Base-by-base conservation (phyloP, 2,113 vertebrate species). In the Muntiacus reevesi region DNA sequence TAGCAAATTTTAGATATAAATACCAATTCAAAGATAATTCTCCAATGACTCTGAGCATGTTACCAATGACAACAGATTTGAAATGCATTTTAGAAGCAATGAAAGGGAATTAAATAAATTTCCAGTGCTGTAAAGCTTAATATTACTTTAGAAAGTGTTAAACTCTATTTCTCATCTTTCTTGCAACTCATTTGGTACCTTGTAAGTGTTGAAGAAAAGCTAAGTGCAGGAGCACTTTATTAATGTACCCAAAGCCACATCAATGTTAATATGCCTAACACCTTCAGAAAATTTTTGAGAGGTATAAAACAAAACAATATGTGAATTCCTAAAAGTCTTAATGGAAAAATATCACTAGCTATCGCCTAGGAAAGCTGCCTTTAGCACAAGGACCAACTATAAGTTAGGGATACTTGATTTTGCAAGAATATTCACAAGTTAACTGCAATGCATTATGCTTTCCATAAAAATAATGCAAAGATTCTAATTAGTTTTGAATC, bases 91-190 rank as follows among this genome's bases (percentile, higher is more conserved):
- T 85, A 67, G 91, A 95, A 59, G 91, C 27, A 88, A 62, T 93
- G 93, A 97, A 82, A 88, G 21, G 91, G 60, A 96, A 94, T 97
- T 96, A 97, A 92, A 84, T 45, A 97, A 85, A 85, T 95, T 94
- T 59, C 86, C 84, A 64, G 55, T n/a, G 74, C 86, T 94, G 6
- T 76, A 93, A 94, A 96, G 89, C 60, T 88, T 91, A 71, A 86
- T 67, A 43, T 93, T 85, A 83, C 62, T 94, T 97, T 67, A 91
- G 79, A 96, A 86, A 88, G 55, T 54, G 25, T 85, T 96, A 54
- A 90, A 94, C 40, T 64, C 47, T 92, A 28, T 62, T 23, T 91
- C 17, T 96, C 85, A 45, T 71, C 92, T 91, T 91, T 36, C 83
- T 43, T 83, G 59, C 33, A 95, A 62, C 50, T 89, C 81, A 91